A percentile compares a stretch with the other conserved stretches of the same genome.
Evolutionary conservation across 2,797 vertebrate species (phyloP).

Genomic region (Sebastes vulpes): DNA sequence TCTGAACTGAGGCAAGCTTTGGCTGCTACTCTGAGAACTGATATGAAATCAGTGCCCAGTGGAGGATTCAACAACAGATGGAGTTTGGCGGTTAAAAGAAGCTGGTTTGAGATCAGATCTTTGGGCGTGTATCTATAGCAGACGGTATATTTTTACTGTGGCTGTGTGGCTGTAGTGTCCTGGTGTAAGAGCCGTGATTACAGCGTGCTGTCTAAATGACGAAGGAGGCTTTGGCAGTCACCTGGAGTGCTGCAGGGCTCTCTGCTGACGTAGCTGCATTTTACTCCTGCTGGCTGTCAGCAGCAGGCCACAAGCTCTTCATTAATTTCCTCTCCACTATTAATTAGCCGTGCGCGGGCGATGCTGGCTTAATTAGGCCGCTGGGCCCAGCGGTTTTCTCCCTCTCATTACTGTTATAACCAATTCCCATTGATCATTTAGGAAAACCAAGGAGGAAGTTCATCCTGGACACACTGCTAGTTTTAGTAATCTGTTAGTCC

Average conservation of each 20-base stretch:
- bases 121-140: conserved; percentile 23
- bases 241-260: conserved; percentile 68
- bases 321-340: conserved; percentile 79
- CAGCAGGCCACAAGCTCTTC: conserved; percentile 69
- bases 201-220: conserved; percentile 59
- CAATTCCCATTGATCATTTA: conserved; percentile 77
- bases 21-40: conserved; percentile 45
- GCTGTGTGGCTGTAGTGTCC: conserved; percentile 33
- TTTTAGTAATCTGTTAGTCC: conserved; percentile 44
- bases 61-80: conserved; percentile 52
- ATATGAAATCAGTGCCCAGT: conserved; percentile 39
- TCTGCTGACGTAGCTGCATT: conserved; percentile 70
- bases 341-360: conserved; percentile 79
- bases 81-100: conserved; percentile 39
- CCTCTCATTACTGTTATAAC: conserved; percentile 71
- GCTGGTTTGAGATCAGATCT: conserved; percentile 32
- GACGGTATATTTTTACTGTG: conserved; percentile 18
- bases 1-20: conserved; percentile 51
- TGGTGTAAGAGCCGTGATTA: conserved; percentile 44
- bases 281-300: conserved; percentile 73
- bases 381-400: conserved; percentile 63
- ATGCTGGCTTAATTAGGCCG: conserved; percentile 78
- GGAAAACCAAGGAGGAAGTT: conserved; percentile 59
- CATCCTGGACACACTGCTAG: conserved; percentile 23
- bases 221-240: conserved; percentile 72